Conservation (phyloP, 2,888 invertebrate species). For the Agrilus cyanescens region DNA sequence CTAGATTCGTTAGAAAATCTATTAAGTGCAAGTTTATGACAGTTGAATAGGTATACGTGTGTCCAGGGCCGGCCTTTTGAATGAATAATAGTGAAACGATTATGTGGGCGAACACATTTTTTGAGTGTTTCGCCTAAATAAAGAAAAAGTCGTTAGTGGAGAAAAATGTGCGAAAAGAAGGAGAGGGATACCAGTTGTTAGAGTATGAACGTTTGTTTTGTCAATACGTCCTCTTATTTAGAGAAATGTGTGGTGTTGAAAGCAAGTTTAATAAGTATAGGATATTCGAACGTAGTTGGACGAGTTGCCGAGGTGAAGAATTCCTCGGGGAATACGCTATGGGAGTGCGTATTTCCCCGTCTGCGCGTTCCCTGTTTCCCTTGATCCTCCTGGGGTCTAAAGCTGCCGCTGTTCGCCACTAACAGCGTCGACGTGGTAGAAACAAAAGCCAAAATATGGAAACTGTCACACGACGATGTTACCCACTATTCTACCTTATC, state of each 20-base stretch:
- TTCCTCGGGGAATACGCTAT: slow-evolving; percentile 29
- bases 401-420: slow-evolving; percentile 20
- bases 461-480: not conserved
- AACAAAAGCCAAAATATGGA: slow-evolving; percentile 1
- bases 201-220: not conserved
- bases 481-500: not conserved
- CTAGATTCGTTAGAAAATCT: too few species aligned
- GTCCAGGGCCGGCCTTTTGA: too few species aligned
- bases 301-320: slow-evolving; percentile 28
- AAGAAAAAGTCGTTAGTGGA: too few species aligned
- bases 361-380: slow-evolving; percentile 25
- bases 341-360: slow-evolving; percentile 33
- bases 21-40: too few species aligned
- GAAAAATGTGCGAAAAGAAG: too few species aligned
- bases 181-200: too few species aligned
- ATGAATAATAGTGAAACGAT: too few species aligned
- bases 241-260: slow-evolving; percentile 1
- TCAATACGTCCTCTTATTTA: slow-evolving; percentile 1
- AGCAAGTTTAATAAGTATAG: slow-evolving; percentile 1
- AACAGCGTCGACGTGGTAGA: slow-evolving; percentile 13
- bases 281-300: slow-evolving; percentile 19
- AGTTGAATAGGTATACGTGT: too few species aligned
- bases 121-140: too few species aligned
- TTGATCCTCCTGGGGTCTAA: slow-evolving; percentile 23
- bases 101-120: too few species aligned